Base-by-base conservation (phyloP, 2,797 vertebrate species). In the Petrocephalus schoutedeni region DNA sequence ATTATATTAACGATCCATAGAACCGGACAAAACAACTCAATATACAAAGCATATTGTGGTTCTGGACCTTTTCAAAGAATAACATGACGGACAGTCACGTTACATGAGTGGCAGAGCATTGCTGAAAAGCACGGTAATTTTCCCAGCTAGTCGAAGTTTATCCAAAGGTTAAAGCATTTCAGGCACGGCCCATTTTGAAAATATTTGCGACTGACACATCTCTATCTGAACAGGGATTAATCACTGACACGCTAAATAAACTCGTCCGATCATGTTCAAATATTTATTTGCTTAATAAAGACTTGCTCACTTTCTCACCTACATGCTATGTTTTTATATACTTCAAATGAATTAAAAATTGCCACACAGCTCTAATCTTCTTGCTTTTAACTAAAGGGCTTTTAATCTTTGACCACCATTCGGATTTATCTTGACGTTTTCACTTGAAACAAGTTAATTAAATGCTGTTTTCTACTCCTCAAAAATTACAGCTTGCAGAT, bases 391-490 rank as follows among this genome's bases (percentile, higher is more conserved):
- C 6, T 2, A 32, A 54, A 85, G 83, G 16, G 12, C 28, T 57
- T 82, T 82, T 82, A 51, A 82, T 53, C 80, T 83, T 83, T 83
- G 80, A 54, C 80, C 19, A 84, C 41, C 51, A 84, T 53, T 84
- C 54, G 45, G n/a, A 51, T 84, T 54, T 12, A 84, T 54, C 51
- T 51, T 12, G 21, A 28, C 12, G 10, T 84, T 84, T 54, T 84
- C 80, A 51, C 51, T 84, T 16, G 19, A 84, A 84, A 84, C 80
- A 84, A 53, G 80, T 84, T 84, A 84, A 84, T 84, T 84, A 84
- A 28, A 54, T 4, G 21, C n/a, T 54, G 80, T 84, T 84, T 53
- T 49, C 49, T 14, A 84, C 10, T 84, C 49, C 80, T 53, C 54
- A 53, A 54, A 54, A 54, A 54, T 84, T 54, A 84, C 77, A 84